Evolutionary conservation across 2,113 vertebrate genomes (phyloP).

Genomic region (Hucho hucho): DNA sequence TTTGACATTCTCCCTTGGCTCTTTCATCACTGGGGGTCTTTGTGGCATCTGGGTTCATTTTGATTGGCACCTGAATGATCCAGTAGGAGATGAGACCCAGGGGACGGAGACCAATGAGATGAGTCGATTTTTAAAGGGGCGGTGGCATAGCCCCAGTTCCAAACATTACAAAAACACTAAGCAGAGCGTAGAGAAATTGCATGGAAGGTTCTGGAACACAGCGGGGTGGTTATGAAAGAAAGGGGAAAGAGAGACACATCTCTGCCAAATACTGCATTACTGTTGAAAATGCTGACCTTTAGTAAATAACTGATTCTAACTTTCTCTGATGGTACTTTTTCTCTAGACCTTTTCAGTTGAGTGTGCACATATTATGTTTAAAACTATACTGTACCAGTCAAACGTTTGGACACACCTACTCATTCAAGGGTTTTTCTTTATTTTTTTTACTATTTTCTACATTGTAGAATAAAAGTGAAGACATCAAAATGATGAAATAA

Average conservation of each 20-base stretch:
- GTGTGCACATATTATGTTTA: not conserved
- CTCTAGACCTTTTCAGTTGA: not conserved
- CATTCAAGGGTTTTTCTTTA: too few relatives aligned
- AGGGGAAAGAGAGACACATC: not conserved
- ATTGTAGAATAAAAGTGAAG: too few relatives aligned
- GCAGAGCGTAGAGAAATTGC: slow-evolving; percentile 6
- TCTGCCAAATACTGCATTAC: not conserved
- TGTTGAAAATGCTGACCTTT: slow-evolving; percentile 26
- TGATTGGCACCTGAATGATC: slow-evolving; percentile 42
- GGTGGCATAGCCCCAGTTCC: not conserved
- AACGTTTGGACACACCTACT: too few relatives aligned
- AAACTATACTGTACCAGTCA: not conserved
- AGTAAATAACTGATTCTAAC: slow-evolving; percentile 14
- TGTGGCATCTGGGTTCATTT: slow-evolving; percentile 44
- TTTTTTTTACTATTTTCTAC: too few relatives aligned
- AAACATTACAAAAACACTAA: slow-evolving; percentile 11
- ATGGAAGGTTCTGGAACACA: slow-evolving; percentile 5
- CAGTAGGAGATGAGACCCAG: slow-evolving; percentile 21
- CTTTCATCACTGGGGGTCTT: slow-evolving; percentile 28
- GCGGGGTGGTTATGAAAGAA: slow-evolving; percentile 3
- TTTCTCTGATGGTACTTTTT: not conserved
- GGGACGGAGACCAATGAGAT: slow-evolving; percentile 13
- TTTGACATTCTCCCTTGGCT: slow-evolving; percentile 44
- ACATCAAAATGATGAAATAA: too few relatives aligned
- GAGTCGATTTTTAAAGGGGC: slow-evolving; percentile 20